Conservation (phyloP, 2,888 invertebrate species). For the Leucophenga maculata region DNA sequence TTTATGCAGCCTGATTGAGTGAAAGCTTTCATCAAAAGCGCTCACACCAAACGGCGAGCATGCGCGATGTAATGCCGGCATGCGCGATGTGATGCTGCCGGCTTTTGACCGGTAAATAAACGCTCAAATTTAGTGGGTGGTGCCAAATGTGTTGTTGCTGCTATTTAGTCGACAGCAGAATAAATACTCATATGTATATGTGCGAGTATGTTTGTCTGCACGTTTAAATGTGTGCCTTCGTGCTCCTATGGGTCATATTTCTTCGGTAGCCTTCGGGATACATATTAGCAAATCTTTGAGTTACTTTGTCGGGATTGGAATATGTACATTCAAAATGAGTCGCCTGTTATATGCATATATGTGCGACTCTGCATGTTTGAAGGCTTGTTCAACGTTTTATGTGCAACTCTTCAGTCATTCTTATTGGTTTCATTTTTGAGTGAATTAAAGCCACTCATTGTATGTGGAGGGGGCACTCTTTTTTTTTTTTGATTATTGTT, state of each 20-base stretch:
- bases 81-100: neutral
- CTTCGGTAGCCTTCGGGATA: neutral
- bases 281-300: slow-evolving; percentile 15
- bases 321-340: slow-evolving; percentile 5
- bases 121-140: slow-evolving; percentile 7
- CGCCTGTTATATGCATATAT: neutral
- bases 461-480: too few relatives aligned
- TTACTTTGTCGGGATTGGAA: slow-evolving; percentile 20
- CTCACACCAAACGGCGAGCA: neutral
- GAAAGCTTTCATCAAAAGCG: neutral
- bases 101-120: slow-evolving; percentile 1
- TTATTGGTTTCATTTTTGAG: too few relatives aligned
- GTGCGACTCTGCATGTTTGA: too few relatives aligned
- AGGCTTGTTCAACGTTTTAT: too few relatives aligned
- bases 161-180: too few relatives aligned
- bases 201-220: neutral
- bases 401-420: too few relatives aligned
- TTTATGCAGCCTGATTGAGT: neutral
- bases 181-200: neutral
- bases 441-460: too few relatives aligned
- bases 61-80: too few relatives aligned
- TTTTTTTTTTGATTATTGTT: too few relatives aligned
- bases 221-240: neutral
- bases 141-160: slow-evolving; percentile 1
- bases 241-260: neutral